Percentiles rank a stretch among this genome's conserved stretches.
Conservation (phyloP, 2,113 vertebrate species). For the Alouatta palliata region DNA sequence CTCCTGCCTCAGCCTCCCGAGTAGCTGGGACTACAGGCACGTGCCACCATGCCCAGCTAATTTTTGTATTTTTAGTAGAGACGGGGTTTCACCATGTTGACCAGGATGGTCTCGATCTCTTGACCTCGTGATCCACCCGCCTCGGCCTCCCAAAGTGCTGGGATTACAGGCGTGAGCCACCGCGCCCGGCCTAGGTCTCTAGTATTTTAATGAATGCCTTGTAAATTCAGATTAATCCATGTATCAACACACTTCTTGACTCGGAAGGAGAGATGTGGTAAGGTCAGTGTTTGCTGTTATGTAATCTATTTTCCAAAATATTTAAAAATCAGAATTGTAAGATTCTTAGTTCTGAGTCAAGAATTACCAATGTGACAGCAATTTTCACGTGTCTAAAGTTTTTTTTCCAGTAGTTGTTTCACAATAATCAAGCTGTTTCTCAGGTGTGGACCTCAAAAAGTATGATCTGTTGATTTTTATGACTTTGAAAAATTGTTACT, state of each 20-base stretch:
- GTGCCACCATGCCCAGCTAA: too few species aligned
- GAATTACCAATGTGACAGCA: background rate
- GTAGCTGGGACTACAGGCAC: too few species aligned
- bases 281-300: background rate
- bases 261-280: conserved; percentile 29
- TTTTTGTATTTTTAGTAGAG: too few species aligned
- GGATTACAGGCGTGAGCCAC: too few species aligned
- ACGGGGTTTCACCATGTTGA: too few species aligned
- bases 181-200: too few species aligned
- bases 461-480: conserved; percentile 6
- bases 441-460: background rate
- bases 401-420: background rate
- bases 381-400: conserved; percentile 1
- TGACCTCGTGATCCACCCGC: too few species aligned
- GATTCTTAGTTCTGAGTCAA: background rate
- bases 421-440: background rate
- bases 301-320: background rate
- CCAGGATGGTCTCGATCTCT: too few species aligned
- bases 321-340: background rate
- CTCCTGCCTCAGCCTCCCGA: too few species aligned
- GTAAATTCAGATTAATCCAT: background rate
- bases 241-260: background rate
- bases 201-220: conserved; percentile 32
- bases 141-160: too few species aligned
- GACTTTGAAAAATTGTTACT: conserved; percentile 11